Evolutionary conservation across 2,888 invertebrate genomes (phyloP).

Genomic region (Andrena haemorrhoa): DNA sequence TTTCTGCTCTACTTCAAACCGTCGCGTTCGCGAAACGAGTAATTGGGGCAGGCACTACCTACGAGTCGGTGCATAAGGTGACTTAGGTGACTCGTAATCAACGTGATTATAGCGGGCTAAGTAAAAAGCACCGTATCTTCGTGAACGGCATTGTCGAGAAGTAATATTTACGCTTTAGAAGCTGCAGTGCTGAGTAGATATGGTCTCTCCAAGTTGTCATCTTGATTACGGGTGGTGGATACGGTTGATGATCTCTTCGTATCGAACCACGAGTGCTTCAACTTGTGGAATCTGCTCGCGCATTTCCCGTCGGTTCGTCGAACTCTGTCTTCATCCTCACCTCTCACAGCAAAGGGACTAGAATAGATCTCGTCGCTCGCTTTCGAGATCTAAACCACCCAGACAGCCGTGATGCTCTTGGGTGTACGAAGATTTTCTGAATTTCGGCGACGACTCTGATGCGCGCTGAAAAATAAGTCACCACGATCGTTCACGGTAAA

Average conservation of each 20-base stretch:
- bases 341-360: conserved; percentile 20
- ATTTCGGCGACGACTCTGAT: not conserved
- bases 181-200: too few relatives aligned
- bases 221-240: not conserved
- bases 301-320: conserved; percentile 54
- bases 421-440: conserved; percentile 17
- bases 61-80: not conserved
- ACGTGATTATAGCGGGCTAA: too few relatives aligned
- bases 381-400: conserved; percentile 34
- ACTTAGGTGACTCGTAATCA: not conserved
- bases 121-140: too few relatives aligned
- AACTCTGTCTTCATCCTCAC: conserved; percentile 35
- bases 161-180: too few relatives aligned
- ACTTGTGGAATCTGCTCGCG: conserved; percentile 31
- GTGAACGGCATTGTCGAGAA: too few relatives aligned
- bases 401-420: not conserved
- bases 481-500: not conserved
- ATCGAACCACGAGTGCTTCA: conserved; percentile 10
- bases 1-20: not conserved
- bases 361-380: conserved; percentile 11
- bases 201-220: not conserved
- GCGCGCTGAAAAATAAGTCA: conserved; percentile 21
- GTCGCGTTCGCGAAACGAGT: not conserved
- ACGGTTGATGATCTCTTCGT: not conserved
- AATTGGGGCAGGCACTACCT: not conserved